phyloP scores from a whole-genome alignment of 2,113 vertebrate species.

The Boulengeromyrus knoepffleri region DNA sequence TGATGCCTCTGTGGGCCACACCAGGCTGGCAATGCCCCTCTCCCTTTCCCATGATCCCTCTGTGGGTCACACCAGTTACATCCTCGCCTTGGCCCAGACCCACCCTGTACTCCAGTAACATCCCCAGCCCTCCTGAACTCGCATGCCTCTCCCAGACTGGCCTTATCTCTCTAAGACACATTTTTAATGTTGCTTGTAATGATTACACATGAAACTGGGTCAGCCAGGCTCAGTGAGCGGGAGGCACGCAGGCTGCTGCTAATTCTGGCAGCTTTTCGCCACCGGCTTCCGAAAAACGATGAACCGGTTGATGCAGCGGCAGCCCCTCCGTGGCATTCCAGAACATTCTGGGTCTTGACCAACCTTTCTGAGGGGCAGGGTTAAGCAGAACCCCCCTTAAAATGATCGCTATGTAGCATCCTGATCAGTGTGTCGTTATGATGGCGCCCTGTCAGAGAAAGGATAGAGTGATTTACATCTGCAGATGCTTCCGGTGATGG shows the following conservation, averaged over 20 bases:
- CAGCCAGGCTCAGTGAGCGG: not conserved
- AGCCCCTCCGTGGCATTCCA: not conserved
- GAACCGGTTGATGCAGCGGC: not conserved
- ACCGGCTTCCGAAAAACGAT: not conserved
- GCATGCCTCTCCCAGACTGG: not conserved
- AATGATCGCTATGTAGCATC: not conserved
- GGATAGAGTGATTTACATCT: not conserved
- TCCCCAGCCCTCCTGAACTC: not conserved
- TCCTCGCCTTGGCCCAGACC: not conserved
- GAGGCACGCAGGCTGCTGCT: not conserved
- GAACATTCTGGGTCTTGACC: not conserved
- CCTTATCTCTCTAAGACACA: not conserved
- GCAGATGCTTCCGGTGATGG: not conserved
- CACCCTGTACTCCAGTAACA: not conserved
- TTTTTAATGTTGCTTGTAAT: not conserved
- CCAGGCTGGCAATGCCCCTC: not conserved
- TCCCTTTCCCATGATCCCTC: not conserved
- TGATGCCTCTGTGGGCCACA: not conserved
- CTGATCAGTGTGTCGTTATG: not conserved
- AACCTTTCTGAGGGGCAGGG: not conserved
- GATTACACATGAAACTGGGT: not conserved
- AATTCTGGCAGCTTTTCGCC: not conserved
- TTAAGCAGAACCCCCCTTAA: not conserved
- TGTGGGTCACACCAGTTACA: not conserved
- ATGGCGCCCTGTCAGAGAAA: not conserved